These are phyloP conservation scores for Scaptomyza flava DNA, from an alignment of 2,888 invertebrate genomes.

Conservation along the genomic window DNA sequence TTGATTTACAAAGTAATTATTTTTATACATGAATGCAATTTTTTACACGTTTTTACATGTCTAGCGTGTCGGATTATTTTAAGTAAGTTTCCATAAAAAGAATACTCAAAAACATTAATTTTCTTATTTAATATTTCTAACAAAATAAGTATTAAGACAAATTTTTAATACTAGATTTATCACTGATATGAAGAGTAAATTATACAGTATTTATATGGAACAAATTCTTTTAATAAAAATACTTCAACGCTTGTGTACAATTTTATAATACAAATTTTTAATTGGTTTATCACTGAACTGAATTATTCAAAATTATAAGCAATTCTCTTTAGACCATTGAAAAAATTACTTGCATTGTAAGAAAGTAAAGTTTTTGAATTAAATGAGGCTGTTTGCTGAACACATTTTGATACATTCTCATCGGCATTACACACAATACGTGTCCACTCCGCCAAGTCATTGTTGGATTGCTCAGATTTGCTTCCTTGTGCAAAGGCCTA, in stretches of 20 bases:
- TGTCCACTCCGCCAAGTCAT: slow-evolving; percentile 74
- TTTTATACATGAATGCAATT: slow-evolving; percentile 8
- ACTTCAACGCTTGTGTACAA: slow-evolving; percentile 3
- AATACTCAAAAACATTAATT: background rate
- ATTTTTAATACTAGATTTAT: too few relatives aligned
- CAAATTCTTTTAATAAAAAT: too few relatives aligned
- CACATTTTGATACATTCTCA: slow-evolving; percentile 11
- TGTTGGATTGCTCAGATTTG: slow-evolving; percentile 54
- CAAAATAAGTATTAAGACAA: background rate
- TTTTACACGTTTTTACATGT: slow-evolving; percentile 47
- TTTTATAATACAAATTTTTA: background rate
- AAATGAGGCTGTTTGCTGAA: slow-evolving; percentile 1
- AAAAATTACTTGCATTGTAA: slow-evolving; percentile 51
- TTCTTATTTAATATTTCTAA: background rate
- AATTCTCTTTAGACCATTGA: slow-evolving; percentile 62
- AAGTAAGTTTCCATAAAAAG: slow-evolving; percentile 67
- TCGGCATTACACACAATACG: slow-evolving; percentile 58
- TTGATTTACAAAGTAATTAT: background rate
- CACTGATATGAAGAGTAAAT: too few relatives aligned
- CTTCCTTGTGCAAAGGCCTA: slow-evolving; percentile 66
- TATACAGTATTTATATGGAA: too few relatives aligned
- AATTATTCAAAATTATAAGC: slow-evolving; percentile 50
- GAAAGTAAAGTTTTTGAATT: slow-evolving; percentile 15
- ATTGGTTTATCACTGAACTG: background rate
- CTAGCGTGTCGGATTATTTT: slow-evolving; percentile 83